Base-by-base conservation (phyloP, 2,113 vertebrate species). In the Silurus asotus region DNA sequence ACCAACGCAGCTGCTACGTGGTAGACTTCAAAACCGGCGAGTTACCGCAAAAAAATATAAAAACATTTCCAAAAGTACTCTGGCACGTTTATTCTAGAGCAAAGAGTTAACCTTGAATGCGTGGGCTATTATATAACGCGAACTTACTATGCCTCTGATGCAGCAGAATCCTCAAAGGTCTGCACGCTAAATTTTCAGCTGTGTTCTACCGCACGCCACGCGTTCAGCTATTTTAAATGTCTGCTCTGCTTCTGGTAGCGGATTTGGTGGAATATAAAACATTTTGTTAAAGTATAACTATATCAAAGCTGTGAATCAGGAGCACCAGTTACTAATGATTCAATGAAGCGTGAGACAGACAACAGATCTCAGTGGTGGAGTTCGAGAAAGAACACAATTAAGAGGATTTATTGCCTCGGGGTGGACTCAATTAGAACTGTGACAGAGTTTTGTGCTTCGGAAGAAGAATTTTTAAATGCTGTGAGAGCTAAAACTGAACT, bases 11-110 rank as follows among this genome's bases (percentile, higher is more conserved):
- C 59, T 28, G 70, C 78, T 51, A 84, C 51, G 84, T 74, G 84
- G 83, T 80, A 82, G 74, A 88, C 89, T 83, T 88, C 84, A 87
- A 88, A 90, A 86, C 80, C 9, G 55, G 15, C n/a, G 80, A 72
- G 79, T 82, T 83, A 81, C 13, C 55, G 61, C 45, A 78, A 81
- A 81, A 37, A 75, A 49, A 75, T 2, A n/a, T 56, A 80, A 75
- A 75, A 72, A 49, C 53, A 58, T 25, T 49, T 25, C 48, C 55
- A 61, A 84, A 20, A 74, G 55, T 55, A 81, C 59, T 84, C 81
- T 55, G 28, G 55, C 58, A 86, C 81, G 37, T 25, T 86, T 81
- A 58, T 78, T 76, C 82, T 80, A 82, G 25, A 83, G 83, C 58
- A 80, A 80, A 51, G 81, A 86, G 74, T 69, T 70, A 80, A 79